A percentile compares a stretch with the other conserved stretches of the same genome.
phyloP scores from a whole-genome alignment of 2,113 vertebrate species.

The Rhizomys pruinosus region DNA sequence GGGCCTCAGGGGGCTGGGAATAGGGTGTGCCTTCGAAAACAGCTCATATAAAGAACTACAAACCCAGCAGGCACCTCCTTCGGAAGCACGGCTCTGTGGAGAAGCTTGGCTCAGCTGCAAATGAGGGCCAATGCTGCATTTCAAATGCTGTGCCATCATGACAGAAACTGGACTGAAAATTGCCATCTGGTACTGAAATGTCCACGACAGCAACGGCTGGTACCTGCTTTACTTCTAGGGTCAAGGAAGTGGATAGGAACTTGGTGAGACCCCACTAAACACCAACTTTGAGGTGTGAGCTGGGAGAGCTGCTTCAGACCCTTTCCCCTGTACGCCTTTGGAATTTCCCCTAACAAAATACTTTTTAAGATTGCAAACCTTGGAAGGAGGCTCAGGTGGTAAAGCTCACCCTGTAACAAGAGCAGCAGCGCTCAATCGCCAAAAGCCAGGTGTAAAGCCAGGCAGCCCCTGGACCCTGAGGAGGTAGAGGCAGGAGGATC shows the following conservation, averaged over 20 bases:
- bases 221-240: background rate
- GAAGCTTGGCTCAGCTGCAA: background rate
- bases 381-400: background rate
- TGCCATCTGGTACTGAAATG: background rate
- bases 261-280: background rate
- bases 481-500: no score
- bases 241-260: background rate
- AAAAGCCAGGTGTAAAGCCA: no score
- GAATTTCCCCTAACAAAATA: background rate
- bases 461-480: no score
- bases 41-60: background rate
- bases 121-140: accelerated
- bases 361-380: background rate
- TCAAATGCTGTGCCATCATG: accelerated
- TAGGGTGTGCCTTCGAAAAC: constrained; percentile 38
- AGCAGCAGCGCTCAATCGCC: background rate
- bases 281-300: accelerated
- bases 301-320: background rate
- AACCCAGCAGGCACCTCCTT: background rate
- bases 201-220: accelerated
- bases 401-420: background rate
- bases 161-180: background rate
- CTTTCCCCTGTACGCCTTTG: background rate
- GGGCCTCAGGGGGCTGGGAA: constrained; percentile 55
- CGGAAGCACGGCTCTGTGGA: background rate